Percentiles rank a stretch among this genome's conserved stretches.
Evolutionary conservation across 2,888 invertebrate species (phyloP).

Genomic region (Stegophylla sp.): DNA sequence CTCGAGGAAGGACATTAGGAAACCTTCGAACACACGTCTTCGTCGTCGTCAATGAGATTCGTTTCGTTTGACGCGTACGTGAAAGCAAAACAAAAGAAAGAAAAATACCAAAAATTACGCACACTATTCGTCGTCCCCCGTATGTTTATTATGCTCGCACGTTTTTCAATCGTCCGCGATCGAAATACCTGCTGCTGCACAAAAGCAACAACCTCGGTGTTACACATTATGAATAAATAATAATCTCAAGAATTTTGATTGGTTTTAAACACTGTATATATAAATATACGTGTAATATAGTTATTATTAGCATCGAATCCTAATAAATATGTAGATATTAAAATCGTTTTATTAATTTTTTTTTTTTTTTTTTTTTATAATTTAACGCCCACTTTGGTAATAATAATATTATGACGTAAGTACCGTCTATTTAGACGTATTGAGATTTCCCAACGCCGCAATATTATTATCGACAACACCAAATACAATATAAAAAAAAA

Average conservation of each 20-base stretch:
- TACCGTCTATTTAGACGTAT: not conserved
- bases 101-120: slow-evolving; percentile 1
- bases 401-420: not conserved
- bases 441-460: slow-evolving; percentile 17
- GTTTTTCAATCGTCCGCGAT: not conserved
- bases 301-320: not conserved
- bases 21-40: not conserved
- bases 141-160: not conserved
- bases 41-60: not conserved
- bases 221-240: slow-evolving; percentile 34
- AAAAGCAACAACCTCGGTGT: not conserved
- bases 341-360: slow-evolving; percentile 29
- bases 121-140: too few species aligned
- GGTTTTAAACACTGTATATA: slow-evolving; percentile 17
- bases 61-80: not conserved
- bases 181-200: not conserved
- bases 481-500: not conserved
- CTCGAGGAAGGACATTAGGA: slow-evolving; percentile 5
- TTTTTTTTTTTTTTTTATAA: not conserved
- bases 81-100: not conserved
- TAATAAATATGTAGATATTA: slow-evolving; percentile 43
- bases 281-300: too few species aligned
- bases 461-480: not conserved
- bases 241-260: slow-evolving; percentile 27
- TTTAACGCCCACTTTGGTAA: not conserved